Base-by-base conservation (phyloP, 1,140 invertebrate species). In the Anadara kagoshimensis region DNA sequence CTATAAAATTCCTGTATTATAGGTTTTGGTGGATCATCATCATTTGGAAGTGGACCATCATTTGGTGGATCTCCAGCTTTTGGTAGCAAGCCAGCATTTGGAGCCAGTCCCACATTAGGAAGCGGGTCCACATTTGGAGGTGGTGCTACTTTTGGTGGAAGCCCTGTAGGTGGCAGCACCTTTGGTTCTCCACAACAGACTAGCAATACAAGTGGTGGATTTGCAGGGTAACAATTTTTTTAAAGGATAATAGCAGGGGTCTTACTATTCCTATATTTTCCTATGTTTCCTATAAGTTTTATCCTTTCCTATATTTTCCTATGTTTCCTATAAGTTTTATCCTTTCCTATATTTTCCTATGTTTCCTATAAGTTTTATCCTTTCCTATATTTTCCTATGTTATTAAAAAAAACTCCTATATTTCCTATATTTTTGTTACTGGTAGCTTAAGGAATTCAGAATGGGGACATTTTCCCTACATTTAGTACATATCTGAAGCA, bases 31-130 rank as follows among this genome's bases (percentile, higher is more conserved):
- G 64, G 44, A n/a, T 43, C 47, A 59, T 43, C 76, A 36, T 43
- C 69, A 16, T 79, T 83, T 79, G 81, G 81, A 22, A 69, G 63
- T n/a, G 51, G 76, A 18, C 74, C 78, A 41, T 61, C 72, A 22
- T 80, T 83, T 80, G 81, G 78, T 57, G 59, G 56, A 24, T 71
- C 44, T 20, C 65, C 80, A 20, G 51, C 69, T 3, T 84, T 84
- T 78, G 79, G 78, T 0, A 47, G 73, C 7, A 18, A 71, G 5
- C 75, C 79, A 51, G 49, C 73, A 18, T 84, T 84, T 78, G 70
- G 73, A 10, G 56, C 29, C 20, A 20, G 66, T 22, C 71, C 75
- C 62, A 58, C 68, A 44, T 79, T 81, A 74, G 79, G 79, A 14
- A 56, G 76, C 45, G 73, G 72, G 8, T 41, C 57, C 20, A 67